Evolutionary conservation across 2,797 vertebrate species (phyloP), one percentile per base, ranked within the genome.

Genomic region (Cossypha heuglini): DNA sequence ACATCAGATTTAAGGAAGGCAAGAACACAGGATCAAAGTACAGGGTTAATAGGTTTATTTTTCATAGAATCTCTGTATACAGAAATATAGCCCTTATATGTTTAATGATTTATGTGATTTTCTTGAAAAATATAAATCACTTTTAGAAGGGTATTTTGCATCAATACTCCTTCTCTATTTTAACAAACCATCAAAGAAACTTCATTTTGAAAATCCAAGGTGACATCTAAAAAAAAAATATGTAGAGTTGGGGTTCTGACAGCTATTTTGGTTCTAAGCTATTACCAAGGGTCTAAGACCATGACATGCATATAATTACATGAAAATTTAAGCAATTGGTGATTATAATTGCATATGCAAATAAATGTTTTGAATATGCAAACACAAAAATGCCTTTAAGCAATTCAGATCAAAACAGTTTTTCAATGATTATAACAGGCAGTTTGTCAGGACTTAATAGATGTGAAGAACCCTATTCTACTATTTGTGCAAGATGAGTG

Each of bases 81-180:
- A 73, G 25, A 71, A 83, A 62, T 69, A 54, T 2, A 83, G 1
- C 4, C 3, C 2, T 69, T 33, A 24, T 11, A 58, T 5, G 3
- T 5, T 51, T 83, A 43, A 19, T 46, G 16, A 43, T 82, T 45
- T 45, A 8, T 52, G 8, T 22, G 28, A 51, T 74, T 78, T 78
- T 75, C 46, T 64, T 28, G 12, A 49, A 55, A 89, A 86, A 26
- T 2, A 54, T 54, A 49, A 62, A 43, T 42, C 5, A 63, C 6
- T 68, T 75, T 78, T 75, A 87, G 20, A 35, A 59, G 6, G 3
- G 42, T 45, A 14, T 71, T 91, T 75, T 89, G 7, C 49, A 84
- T 19, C 22, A 57, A 15, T 5, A 7, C 0, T 1, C 13, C 4
- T 5, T 38, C 9, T 5, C 4, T 11, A 37, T 31, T 73, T 58